These are phyloP conservation scores for Troilus luridus DNA, from an alignment of 2,888 invertebrate genomes.

Conservation along the genomic window DNA sequence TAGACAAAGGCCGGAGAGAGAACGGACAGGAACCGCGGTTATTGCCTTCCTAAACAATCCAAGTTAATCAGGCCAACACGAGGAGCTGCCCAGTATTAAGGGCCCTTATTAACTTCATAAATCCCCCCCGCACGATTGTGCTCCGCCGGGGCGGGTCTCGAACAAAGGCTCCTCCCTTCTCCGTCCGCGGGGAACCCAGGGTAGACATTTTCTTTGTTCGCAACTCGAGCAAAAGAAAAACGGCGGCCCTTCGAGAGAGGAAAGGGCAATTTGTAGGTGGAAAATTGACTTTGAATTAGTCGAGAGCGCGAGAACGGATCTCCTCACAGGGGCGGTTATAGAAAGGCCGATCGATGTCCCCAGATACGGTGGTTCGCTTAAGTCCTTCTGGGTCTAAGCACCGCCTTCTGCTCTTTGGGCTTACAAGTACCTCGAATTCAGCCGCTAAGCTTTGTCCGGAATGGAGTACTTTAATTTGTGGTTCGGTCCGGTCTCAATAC, in stretches of 20 bases:
- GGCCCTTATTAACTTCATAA: slow-evolving; percentile 36
- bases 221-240: slow-evolving; percentile 28
- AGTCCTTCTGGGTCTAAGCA: not conserved
- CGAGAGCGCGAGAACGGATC: not conserved
- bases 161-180: not conserved
- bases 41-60: slow-evolving; percentile 22
- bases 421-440: not conserved
- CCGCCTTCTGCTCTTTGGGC: no score
- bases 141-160: not conserved
- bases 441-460: not conserved
- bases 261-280: slow-evolving; percentile 35
- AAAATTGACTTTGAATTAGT: slow-evolving; percentile 48
- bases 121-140: slow-evolving; percentile 18
- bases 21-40: not conserved
- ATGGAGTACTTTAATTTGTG: not conserved
- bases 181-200: not conserved
- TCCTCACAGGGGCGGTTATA: not conserved
- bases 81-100: not conserved
- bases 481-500: not conserved
- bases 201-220: slow-evolving; percentile 28
- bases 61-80: not conserved
- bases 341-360: not conserved
- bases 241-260: not conserved
- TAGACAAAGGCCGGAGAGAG: not conserved
- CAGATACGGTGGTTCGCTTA: not conserved